phyloP scores from a whole-genome alignment of 2,113 vertebrate genomes.

The Rissa tridactyla region DNA sequence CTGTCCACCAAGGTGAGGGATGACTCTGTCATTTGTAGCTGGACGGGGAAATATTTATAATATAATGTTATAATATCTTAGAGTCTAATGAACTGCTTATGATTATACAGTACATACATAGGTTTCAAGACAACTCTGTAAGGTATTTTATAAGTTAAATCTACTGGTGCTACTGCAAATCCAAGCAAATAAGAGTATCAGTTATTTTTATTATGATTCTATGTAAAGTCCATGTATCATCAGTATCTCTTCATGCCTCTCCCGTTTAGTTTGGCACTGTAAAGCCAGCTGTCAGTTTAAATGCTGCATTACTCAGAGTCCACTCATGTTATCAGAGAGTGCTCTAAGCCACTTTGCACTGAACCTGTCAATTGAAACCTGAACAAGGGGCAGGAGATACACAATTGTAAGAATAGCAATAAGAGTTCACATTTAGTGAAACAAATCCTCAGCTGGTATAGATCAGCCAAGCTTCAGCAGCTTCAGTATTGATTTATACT shows the following conservation, averaged over 20 bases:
- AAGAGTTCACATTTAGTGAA: not conserved
- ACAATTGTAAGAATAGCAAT: not conserved
- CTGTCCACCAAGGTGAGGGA: not conserved
- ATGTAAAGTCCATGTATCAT: not conserved
- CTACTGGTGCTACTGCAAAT: not conserved
- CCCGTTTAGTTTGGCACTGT: not conserved
- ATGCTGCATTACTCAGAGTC: not conserved
- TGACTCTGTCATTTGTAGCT: not conserved
- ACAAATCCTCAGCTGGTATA: constrained; percentile 10
- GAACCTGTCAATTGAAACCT: constrained; percentile 5
- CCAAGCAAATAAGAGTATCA: not conserved
- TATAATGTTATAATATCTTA: too few relatives aligned
- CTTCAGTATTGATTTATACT: not conserved
- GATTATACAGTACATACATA: not conserved
- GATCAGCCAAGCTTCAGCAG: not conserved
- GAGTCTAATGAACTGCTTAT: not conserved
- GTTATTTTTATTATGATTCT: not conserved
- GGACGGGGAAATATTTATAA: not conserved
- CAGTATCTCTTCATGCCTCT: not conserved
- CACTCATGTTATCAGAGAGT: not conserved
- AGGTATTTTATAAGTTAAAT: not conserved
- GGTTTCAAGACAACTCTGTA: not conserved
- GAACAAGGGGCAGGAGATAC: not conserved
- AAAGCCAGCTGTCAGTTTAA: constrained; percentile 1
- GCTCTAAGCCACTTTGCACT: constrained; percentile 5